Conservation (phyloP, 2,113 vertebrate genomes). For the Lagopus leucura region DNA sequence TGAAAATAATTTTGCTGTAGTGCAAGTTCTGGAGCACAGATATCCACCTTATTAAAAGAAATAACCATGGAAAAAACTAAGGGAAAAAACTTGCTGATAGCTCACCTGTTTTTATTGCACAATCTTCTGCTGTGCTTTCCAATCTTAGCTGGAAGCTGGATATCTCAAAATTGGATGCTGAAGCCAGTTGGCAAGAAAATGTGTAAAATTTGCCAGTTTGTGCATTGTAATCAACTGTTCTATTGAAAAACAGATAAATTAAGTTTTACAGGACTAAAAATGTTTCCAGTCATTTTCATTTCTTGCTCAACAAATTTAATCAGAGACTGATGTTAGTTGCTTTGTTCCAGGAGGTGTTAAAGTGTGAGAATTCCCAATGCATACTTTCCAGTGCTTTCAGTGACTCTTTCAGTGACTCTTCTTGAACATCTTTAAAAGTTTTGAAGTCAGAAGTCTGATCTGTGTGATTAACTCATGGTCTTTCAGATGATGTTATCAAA, state of each 20-base stretch:
- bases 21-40: background rate
- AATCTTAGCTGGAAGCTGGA: background rate
- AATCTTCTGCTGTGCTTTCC: background rate
- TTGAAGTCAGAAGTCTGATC: background rate
- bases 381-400: background rate
- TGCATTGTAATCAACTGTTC: background rate
- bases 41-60: background rate
- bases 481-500: background rate
- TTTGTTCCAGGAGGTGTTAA: accelerated
- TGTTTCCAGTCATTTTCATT: background rate
- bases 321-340: background rate
- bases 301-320: background rate
- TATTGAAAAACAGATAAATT: background rate
- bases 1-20: background rate
- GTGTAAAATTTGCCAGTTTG: background rate
- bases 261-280: background rate
- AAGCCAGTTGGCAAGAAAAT: background rate
- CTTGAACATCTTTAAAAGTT: background rate
- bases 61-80: background rate
- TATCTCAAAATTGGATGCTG: background rate
- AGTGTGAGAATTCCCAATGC: background rate
- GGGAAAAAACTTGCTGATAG: background rate
- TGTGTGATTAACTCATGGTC: background rate
- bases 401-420: background rate
- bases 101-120: background rate